Evolutionary conservation across 1,140 invertebrate genomes (phyloP).

Genomic region (Tetragonula clypearis): DNA sequence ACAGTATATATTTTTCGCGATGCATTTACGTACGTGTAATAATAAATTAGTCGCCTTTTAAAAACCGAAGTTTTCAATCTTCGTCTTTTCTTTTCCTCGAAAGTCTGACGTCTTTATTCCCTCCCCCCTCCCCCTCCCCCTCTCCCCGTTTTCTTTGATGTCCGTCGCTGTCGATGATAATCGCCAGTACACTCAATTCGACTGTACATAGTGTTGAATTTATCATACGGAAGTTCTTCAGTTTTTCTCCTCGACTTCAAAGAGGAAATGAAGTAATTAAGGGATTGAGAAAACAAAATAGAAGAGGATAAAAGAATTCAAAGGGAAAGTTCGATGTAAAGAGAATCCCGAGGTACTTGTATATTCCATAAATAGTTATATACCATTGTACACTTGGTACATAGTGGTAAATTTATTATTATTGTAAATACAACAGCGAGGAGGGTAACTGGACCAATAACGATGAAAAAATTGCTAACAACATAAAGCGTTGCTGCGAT

Average conservation of each 20-base stretch:
- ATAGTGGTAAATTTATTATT: not conserved
- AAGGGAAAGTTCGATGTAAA: not conserved
- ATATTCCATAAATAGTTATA: not conserved
- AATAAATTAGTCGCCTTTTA: not conserved
- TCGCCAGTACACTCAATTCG: not conserved
- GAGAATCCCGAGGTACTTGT: not conserved
- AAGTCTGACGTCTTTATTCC: not conserved
- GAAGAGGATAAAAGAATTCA: not conserved
- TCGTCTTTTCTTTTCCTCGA: not conserved
- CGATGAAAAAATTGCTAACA: no score
- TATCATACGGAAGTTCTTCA: not conserved
- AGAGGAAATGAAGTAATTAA: not conserved
- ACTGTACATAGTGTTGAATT: not conserved
- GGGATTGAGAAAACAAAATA: not conserved
- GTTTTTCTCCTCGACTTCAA: not conserved
- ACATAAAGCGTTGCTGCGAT: no score
- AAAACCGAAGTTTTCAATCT: not conserved
- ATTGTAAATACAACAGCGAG: no score
- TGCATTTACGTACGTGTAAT: no score
- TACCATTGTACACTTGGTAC: not conserved
- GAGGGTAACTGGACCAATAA: no score
- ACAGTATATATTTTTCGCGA: no score
- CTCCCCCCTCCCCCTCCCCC: no score
- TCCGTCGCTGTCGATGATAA: not conserved
- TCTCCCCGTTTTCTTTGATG: not conserved